A percentile compares a stretch with the other conserved stretches of the same genome.
Conservation (phyloP, 2,888 invertebrate genomes). For the Meteorus cinctellus region DNA sequence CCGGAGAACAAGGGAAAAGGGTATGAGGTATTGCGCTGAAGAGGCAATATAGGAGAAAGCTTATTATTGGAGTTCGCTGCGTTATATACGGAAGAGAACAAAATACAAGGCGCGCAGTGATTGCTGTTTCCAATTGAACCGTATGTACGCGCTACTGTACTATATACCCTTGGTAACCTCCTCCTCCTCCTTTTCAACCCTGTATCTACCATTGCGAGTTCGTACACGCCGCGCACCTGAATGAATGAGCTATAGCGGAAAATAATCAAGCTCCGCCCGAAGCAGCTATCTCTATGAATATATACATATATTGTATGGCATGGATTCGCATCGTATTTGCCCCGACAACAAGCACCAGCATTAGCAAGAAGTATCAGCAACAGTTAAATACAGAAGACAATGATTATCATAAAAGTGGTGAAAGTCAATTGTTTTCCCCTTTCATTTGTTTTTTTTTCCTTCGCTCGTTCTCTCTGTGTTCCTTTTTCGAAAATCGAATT, state of each 20-base stretch:
- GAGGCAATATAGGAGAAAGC: conserved; percentile 74
- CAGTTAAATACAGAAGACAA: too few species aligned
- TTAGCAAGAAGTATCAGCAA: too few species aligned
- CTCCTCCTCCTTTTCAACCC: conserved; percentile 13
- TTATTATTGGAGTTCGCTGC: conserved; percentile 73
- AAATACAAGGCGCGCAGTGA: conserved; percentile 73
- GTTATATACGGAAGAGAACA: conserved; percentile 66
- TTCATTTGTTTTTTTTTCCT: too few species aligned
- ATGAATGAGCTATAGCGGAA: conserved; percentile 72
- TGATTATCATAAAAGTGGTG: too few species aligned
- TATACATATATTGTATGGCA: conserved; percentile 21
- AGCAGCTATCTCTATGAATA: conserved; percentile 67
- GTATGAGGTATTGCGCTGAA: conserved; percentile 59
- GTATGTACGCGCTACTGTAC: background rate
- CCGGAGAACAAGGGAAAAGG: conserved; percentile 15
- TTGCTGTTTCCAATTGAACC: conserved; percentile 74
- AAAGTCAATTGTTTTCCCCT: too few species aligned
- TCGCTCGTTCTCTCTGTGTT: too few species aligned
- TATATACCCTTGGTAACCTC: conserved; percentile 47
- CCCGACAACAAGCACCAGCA: conserved; percentile 41
- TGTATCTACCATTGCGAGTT: conserved; percentile 43
- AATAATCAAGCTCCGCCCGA: conserved; percentile 73
- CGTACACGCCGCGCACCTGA: conserved; percentile 70
- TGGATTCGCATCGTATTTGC: conserved; percentile 29
- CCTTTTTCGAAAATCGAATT: too few species aligned